Conservation (phyloP, 2,113 vertebrate genomes). For the sheep (Ovis aries) region DNA sequence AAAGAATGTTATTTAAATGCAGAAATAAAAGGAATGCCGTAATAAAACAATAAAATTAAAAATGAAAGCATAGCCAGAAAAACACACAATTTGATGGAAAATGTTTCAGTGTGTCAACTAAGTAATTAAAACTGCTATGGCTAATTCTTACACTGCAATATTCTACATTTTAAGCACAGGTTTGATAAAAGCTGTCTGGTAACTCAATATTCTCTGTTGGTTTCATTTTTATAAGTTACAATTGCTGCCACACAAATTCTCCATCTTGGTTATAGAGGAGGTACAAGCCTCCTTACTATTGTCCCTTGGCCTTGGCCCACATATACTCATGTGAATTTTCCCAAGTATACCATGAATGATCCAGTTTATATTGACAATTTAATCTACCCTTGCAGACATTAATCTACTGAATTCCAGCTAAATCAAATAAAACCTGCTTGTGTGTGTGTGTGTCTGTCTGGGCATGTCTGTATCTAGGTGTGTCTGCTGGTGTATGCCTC, state of each 20-base stretch:
- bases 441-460: not conserved
- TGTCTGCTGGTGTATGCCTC: not conserved
- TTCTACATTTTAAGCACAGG: not conserved
- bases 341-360: not conserved
- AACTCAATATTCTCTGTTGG: not conserved
- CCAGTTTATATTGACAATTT: not conserved
- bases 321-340: not conserved
- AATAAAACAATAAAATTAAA: not conserved
- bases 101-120: not conserved
- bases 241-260: not conserved
- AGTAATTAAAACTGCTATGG: not conserved
- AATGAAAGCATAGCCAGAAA: not conserved
- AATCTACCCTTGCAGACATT: not conserved
- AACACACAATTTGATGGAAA: not conserved
- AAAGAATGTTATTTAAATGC: not conserved
- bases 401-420: not conserved
- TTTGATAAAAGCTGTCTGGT: not conserved
- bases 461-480: not conserved
- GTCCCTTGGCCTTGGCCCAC: not conserved
- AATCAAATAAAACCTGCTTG: not conserved
- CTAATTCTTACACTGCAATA: not conserved
- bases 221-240: slow-evolving; percentile 10
- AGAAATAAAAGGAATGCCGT: not conserved
- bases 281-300: not conserved
- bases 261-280: not conserved